Conservation (phyloP, 2,888 invertebrate species). For the Caenorhabditis japonica region DNA sequence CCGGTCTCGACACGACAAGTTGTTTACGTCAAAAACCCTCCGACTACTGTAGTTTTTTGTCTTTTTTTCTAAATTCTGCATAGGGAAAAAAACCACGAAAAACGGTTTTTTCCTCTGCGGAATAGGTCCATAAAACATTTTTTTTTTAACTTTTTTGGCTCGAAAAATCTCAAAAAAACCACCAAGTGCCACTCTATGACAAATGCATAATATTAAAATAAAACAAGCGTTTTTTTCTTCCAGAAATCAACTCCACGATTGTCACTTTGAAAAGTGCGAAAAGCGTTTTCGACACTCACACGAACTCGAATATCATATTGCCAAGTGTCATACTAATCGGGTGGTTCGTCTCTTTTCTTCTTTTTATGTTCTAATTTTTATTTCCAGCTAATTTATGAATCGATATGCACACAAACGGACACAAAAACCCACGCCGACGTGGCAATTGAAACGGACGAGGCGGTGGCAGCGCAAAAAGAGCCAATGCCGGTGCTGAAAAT, state of each 20-base stretch:
- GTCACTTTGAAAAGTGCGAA: constrained; percentile 39
- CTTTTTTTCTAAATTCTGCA: no score
- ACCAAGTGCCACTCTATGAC: no score
- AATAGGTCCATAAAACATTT: no score
- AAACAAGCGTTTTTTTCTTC: no score
- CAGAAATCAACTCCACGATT: constrained; percentile 39
- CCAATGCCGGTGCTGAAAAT: constrained; percentile 45
- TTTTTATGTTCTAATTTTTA: neutral
- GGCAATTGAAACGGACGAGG: constrained; percentile 28
- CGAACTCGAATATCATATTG: constrained; percentile 48
- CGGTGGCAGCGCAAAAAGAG: constrained; percentile 2
- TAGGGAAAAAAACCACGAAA: no score
- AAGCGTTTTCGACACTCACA: constrained; percentile 18
- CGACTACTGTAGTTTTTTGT: no score
- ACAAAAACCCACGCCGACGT: neutral
- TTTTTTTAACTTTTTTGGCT: no score
- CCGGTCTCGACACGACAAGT: no score
- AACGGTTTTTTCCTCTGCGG: no score
- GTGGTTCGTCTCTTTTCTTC: constrained; percentile 14
- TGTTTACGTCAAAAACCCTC: no score
- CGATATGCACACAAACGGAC: constrained; percentile 41
- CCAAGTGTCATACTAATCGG: constrained; percentile 35
- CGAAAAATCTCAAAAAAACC: no score
- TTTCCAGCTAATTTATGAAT: constrained; percentile 41
- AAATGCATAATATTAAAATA: no score